Conservation (phyloP, 2,797 vertebrate genomes). For the Lophotriccus pileatus region DNA sequence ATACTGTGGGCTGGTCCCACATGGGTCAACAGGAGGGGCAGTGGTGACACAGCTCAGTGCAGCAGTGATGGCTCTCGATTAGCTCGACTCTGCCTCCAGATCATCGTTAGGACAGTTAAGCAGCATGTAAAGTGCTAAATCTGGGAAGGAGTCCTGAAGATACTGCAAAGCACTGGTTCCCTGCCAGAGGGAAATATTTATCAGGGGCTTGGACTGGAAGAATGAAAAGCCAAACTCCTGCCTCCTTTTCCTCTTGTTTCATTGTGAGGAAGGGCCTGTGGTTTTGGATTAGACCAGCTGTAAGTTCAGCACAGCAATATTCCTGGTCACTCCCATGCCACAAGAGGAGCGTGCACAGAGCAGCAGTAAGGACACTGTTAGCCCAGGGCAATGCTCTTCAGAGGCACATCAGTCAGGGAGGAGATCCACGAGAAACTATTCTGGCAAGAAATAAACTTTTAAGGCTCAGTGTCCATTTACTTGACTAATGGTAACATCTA, state of each 20-base stretch:
- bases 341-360: not conserved
- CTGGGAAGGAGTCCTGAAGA: not conserved
- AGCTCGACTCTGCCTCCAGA: not conserved
- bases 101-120: not conserved
- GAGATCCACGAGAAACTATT: not conserved
- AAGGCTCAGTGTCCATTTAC: not conserved
- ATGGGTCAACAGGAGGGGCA: not conserved
- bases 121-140: not conserved
- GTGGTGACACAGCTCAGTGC: not conserved
- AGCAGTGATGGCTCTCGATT: not conserved
- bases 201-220: not conserved
- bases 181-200: not conserved
- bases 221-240: not conserved
- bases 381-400: not conserved
- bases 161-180: not conserved
- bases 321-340: not conserved
- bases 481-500: not conserved
- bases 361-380: not conserved
- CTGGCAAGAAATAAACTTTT: not conserved
- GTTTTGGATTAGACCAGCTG: not conserved
- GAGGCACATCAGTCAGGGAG: not conserved
- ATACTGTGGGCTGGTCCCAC: fast-evolving
- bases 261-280: not conserved
- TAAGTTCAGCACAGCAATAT: not conserved
- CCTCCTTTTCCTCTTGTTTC: not conserved